Evolutionary conservation across 1,140 invertebrate genomes (phyloP).

Genomic region (Drosophila tristis): DNA sequence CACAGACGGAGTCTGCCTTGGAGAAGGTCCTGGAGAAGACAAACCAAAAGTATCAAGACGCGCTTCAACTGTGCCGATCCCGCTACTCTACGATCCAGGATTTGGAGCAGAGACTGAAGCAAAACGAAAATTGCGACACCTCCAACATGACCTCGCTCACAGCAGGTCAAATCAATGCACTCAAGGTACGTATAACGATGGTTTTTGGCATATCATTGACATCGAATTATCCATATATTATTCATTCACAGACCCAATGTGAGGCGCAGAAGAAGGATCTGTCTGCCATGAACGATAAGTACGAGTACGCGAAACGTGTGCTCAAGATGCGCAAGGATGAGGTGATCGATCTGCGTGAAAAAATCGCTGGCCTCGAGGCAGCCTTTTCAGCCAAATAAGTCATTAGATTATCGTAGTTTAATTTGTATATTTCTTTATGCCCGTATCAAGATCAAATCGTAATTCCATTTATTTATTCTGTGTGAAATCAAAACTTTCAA

Average conservation of each 20-base stretch:
- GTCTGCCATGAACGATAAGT: slow-evolving; percentile 37
- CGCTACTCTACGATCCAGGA: slow-evolving; percentile 54
- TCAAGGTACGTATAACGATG: slow-evolving; percentile 43
- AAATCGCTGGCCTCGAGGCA: slow-evolving; percentile 9
- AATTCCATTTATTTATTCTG: too few relatives aligned
- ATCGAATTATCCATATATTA: neutral
- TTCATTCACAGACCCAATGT: slow-evolving; percentile 42
- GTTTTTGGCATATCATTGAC: neutral
- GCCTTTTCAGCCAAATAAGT: slow-evolving; percentile 37
- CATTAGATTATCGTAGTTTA: neutral
- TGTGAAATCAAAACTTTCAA: too few relatives aligned
- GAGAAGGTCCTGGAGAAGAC: slow-evolving; percentile 35
- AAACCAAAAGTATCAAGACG: slow-evolving; percentile 46
- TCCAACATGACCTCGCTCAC: slow-evolving; percentile 45
- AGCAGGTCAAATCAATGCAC: slow-evolving; percentile 47
- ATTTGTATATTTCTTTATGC: slow-evolving; percentile 9
- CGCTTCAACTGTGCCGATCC: slow-evolving; percentile 39
- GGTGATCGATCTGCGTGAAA: slow-evolving; percentile 29
- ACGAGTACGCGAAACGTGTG: slow-evolving; percentile 53
- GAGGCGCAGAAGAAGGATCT: slow-evolving; percentile 52
- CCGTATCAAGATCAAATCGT: too few relatives aligned
- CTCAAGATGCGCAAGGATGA: slow-evolving; percentile 57
- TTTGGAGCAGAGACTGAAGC: slow-evolving; percentile 40
- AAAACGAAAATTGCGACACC: slow-evolving; percentile 57
- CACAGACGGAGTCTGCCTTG: slow-evolving; percentile 58